A percentile compares a stretch with the other conserved stretches of the same genome.
phyloP scores from a whole-genome alignment of 2,888 invertebrate genomes.

The Torymus auratus region DNA sequence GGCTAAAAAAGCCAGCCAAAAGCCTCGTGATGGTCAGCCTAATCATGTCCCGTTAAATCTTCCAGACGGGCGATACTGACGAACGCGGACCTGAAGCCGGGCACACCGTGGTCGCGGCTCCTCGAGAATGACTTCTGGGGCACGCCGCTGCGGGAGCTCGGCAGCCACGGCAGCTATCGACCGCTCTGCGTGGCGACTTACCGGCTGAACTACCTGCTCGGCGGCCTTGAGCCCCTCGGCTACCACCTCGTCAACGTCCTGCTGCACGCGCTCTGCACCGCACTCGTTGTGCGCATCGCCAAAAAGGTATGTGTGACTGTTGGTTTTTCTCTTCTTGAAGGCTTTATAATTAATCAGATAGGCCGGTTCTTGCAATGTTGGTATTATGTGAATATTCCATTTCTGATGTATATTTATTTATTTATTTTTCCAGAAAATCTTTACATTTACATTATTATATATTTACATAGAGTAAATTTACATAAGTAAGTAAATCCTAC shows the following conservation, averaged over 20 bases:
- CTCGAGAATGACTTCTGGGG: conserved; percentile 99
- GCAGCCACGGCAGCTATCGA: conserved; percentile 97
- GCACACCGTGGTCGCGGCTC: conserved; percentile 88
- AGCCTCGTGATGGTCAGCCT: too few relatives aligned
- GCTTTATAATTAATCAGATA: too few relatives aligned
- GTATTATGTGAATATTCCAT: too few relatives aligned
- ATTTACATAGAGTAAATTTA: too few relatives aligned
- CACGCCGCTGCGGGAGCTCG: conserved; percentile 92
- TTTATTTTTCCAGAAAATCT: too few relatives aligned
- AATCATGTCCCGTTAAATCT: conserved; percentile 13
- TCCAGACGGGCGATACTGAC: conserved; percentile 95
- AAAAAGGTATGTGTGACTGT: conserved; percentile 80
- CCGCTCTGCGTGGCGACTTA: conserved; percentile 94
- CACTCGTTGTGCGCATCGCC: conserved; percentile 88
- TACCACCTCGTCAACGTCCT: conserved; percentile 92
- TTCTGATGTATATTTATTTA: too few relatives aligned
- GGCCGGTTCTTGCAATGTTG: too few relatives aligned
- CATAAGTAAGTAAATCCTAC: too few relatives aligned
- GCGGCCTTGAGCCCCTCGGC: conserved; percentile 87
- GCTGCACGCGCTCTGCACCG: conserved; percentile 91
- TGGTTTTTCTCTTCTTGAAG: too few relatives aligned
- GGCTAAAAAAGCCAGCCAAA: too few relatives aligned
- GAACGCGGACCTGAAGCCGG: conserved; percentile 93
- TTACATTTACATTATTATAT: too few relatives aligned
- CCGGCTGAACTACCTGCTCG: conserved; percentile 88